A percentile compares a stretch with the other conserved stretches of the same genome.
Evolutionary conservation across 2,888 invertebrate species (phyloP).

Genomic region (Calliopum simillimum): DNA sequence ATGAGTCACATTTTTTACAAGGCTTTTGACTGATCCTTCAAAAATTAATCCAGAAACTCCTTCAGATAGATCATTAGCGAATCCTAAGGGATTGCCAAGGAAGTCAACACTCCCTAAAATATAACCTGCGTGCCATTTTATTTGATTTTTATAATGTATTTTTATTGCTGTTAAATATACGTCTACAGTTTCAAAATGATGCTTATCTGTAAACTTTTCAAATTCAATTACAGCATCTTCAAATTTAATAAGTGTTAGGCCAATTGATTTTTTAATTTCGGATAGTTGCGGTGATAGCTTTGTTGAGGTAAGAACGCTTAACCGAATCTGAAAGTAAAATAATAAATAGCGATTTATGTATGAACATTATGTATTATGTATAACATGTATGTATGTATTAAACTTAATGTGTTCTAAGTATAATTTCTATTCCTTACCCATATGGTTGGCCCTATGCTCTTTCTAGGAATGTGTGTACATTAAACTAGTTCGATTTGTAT

Average conservation of each 20-base stretch:
- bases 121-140: conserved; percentile 94
- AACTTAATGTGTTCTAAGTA: too few species aligned
- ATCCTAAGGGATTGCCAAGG: conserved; percentile 95
- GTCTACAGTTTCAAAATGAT: conserved; percentile 92
- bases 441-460: too few species aligned
- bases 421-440: too few species aligned
- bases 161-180: conserved; percentile 84
- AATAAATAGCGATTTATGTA: background rate
- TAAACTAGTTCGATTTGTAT: too few species aligned
- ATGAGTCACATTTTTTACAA: conserved; percentile 96
- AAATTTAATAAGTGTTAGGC: conserved; percentile 92
- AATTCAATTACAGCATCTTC: conserved; percentile 96
- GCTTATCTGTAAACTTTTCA: conserved; percentile 86
- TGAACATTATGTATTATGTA: too few species aligned
- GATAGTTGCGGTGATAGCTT: conserved; percentile 83
- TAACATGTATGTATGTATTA: too few species aligned
- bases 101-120: conserved; percentile 98
- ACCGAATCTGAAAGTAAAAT: conserved; percentile 73
- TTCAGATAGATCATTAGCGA: conserved; percentile 95
- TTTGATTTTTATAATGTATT: conserved; percentile 88
- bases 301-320: conserved; percentile 90
- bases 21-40: conserved; percentile 91
- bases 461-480: too few species aligned
- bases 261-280: conserved; percentile 85
- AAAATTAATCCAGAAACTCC: conserved; percentile 91